Evolutionary conservation across 2,888 invertebrate genomes (phyloP).

Genomic region (Clepsis dumicolana): DNA sequence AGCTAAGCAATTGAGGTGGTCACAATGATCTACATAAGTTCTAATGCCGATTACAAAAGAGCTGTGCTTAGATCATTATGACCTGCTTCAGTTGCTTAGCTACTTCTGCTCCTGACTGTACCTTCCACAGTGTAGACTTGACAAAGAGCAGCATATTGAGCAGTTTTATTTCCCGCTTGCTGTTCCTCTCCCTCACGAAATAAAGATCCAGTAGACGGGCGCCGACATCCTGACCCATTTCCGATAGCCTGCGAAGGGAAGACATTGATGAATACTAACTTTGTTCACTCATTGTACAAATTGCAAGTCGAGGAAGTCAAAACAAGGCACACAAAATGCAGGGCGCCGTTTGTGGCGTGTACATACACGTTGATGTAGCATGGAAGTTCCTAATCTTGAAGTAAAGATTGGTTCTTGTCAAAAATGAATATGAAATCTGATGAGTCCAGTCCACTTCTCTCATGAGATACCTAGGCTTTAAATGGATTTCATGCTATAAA

Average conservation of each 20-base stretch:
- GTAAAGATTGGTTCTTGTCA: not conserved
- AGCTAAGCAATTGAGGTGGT: no score
- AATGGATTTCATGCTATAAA: not conserved
- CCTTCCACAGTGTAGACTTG: slow-evolving; percentile 99
- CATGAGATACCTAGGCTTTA: not conserved
- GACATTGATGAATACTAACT: no score
- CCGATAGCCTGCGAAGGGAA: slow-evolving; percentile 90
- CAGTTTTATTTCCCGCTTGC: slow-evolving; percentile 97
- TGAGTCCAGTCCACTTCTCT: no score
- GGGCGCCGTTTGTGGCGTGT: not conserved
- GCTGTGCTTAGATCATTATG: no score
- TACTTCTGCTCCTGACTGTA: no score
- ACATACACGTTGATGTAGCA: not conserved
- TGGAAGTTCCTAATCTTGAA: not conserved
- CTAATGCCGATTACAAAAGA: not conserved
- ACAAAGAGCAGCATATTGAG: slow-evolving; percentile 98
- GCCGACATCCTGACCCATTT: slow-evolving; percentile 98
- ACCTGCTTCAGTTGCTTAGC: no score
- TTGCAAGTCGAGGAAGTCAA: not conserved
- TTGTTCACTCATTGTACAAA: not conserved
- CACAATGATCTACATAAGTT: no score
- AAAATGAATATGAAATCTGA: not conserved
- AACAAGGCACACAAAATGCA: no score
- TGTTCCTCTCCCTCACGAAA: slow-evolving; percentile 96
- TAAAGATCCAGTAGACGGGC: slow-evolving; percentile 96